These are phyloP conservation scores for Sphenopsis melanotis DNA, from an alignment of 2,797 vertebrate species.

Conservation along the genomic window DNA sequence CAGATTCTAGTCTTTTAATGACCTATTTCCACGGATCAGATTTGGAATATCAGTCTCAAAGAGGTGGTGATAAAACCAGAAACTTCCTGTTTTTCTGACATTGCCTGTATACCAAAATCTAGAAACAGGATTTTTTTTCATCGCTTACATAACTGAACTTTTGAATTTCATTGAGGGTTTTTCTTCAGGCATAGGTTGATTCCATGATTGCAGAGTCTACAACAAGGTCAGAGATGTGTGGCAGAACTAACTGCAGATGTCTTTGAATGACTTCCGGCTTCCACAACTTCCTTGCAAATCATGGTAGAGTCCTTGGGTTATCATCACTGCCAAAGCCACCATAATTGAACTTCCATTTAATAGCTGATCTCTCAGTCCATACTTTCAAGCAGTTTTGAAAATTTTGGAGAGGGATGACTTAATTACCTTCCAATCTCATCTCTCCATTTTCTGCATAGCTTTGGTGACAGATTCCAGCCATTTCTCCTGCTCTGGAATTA, in stretches of 20 bases:
- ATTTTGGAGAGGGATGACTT: neutral
- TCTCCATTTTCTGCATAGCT: neutral
- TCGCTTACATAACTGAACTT: neutral
- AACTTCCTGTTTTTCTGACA: neutral
- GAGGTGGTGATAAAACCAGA: neutral
- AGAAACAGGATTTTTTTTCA: neutral
- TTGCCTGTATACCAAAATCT: neutral
- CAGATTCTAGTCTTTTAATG: neutral
- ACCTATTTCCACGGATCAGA: neutral
- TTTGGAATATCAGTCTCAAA: neutral
- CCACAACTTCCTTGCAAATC: neutral
- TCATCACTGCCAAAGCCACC: neutral
- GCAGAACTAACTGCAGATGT: neutral
- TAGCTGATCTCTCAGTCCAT: neutral
- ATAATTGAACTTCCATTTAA: neutral
- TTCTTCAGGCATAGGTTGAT: neutral
- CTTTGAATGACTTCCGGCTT: neutral
- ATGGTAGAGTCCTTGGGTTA: neutral
- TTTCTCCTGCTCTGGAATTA: neutral
- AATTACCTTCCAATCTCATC: neutral
- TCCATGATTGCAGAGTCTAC: neutral
- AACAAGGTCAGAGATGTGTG: neutral
- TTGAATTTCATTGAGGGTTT: neutral
- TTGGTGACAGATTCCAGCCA: neutral
- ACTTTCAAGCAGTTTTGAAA: neutral